Percentiles rank a stretch among this genome's conserved stretches.
phyloP scores from a whole-genome alignment of 1,140 invertebrate species.

The Drosophila hydei region DNA sequence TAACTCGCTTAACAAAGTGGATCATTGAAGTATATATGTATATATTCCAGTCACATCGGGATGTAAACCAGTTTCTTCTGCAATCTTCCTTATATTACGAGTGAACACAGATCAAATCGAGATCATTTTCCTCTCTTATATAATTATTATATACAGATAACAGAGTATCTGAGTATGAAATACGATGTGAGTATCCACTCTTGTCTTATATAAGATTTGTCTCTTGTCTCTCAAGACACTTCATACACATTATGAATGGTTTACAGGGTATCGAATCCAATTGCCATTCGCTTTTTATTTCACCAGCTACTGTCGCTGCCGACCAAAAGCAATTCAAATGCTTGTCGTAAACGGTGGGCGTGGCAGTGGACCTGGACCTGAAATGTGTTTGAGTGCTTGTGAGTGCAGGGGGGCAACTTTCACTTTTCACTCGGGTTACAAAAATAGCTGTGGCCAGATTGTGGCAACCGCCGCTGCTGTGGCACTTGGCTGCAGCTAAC shows the following conservation, averaged over 20 bases:
- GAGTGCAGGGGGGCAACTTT: slow-evolving; percentile 57
- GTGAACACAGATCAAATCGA: no score
- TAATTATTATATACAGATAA: no score
- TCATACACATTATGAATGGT: not conserved
- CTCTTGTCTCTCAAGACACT: not conserved
- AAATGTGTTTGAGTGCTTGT: slow-evolving; percentile 16
- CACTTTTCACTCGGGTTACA: slow-evolving; percentile 61
- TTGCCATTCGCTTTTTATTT: slow-evolving; percentile 9
- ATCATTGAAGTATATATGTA: no score
- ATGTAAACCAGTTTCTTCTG: no score
- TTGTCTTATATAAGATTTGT: not conserved
- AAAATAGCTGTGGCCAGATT: slow-evolving; percentile 36
- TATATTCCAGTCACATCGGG: no score
- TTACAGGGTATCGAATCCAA: slow-evolving; percentile 8
- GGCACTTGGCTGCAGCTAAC: slow-evolving; percentile 40
- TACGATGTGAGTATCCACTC: no score
- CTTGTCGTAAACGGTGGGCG: slow-evolving; percentile 60
- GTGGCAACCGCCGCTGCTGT: slow-evolving; percentile 6
- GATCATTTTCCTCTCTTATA: no score
- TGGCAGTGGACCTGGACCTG: slow-evolving; percentile 35
- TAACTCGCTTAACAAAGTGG: no score
- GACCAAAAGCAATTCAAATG: slow-evolving; percentile 45
- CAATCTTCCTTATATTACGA: no score
- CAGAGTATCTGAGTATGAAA: no score
- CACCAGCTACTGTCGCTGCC: slow-evolving; percentile 3